Evolutionary conservation across 2,888 invertebrate genomes (phyloP).

Genomic region (Exephanes ischioxanthus): DNA sequence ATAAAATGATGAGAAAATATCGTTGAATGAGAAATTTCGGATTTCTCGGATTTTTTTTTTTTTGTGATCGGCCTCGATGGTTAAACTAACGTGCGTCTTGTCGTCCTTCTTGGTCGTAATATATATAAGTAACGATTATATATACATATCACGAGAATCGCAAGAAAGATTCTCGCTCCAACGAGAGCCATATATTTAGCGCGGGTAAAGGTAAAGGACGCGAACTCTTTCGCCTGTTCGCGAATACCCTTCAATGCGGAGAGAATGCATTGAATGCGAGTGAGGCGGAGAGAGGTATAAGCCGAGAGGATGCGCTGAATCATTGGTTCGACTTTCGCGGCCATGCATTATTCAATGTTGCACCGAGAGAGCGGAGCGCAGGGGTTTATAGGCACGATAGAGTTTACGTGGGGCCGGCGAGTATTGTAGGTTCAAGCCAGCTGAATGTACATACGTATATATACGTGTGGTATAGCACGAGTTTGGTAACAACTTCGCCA

Average conservation of each 20-base stretch:
- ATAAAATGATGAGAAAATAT: neutral
- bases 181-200: constrained; percentile 7
- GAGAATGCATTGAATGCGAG: constrained; percentile 49
- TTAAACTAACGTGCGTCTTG: constrained; percentile 27
- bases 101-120: neutral
- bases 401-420: constrained; percentile 50
- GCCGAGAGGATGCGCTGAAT: constrained; percentile 70
- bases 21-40: constrained; percentile 5
- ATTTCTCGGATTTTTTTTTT: neutral
- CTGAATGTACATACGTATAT: constrained; percentile 36
- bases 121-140: neutral
- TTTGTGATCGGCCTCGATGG: constrained; percentile 11
- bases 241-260: constrained; percentile 33
- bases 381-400: constrained; percentile 62
- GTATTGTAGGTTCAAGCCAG: constrained; percentile 50
- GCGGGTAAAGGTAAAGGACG: constrained; percentile 33
- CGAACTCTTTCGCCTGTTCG: constrained; percentile 26
- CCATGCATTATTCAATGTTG: constrained; percentile 77
- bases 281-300: constrained; percentile 29
- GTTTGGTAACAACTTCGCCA: constrained; percentile 67
- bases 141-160: neutral
- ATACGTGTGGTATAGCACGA: constrained; percentile 40
- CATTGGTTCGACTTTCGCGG: constrained; percentile 73
- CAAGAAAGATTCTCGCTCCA: constrained; percentile 24
- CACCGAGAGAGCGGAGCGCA: constrained; percentile 51